phyloP scores from a whole-genome alignment of 2,888 invertebrate genomes.

The Epistrophe eligans region DNA sequence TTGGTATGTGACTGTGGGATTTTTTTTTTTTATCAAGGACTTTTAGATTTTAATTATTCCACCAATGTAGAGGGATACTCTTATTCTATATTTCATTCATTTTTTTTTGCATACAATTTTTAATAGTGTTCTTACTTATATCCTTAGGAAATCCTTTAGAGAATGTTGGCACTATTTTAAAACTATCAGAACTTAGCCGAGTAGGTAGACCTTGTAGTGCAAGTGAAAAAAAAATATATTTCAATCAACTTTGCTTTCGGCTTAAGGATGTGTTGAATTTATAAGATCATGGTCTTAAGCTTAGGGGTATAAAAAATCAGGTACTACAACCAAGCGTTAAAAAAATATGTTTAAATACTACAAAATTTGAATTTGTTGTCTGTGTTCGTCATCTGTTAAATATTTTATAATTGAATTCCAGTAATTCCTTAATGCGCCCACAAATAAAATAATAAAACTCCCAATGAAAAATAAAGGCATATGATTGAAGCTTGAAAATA shows the following conservation, averaged over 20 bases:
- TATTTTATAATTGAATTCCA: conserved; percentile 50
- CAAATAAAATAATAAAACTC: conserved; percentile 11
- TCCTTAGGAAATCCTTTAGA: conserved; percentile 19
- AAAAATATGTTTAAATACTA: no score
- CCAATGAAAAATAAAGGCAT: conserved; percentile 26
- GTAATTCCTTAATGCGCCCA: conserved; percentile 28
- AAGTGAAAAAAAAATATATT: not conserved
- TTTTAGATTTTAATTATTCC: conserved; percentile 69
- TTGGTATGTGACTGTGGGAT: conserved; percentile 30
- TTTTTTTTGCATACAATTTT: not conserved
- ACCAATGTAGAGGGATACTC: conserved; percentile 3
- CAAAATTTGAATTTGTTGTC: no score
- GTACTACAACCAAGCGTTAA: no score
- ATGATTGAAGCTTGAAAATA: conserved; percentile 12
- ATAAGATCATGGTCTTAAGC: not conserved
- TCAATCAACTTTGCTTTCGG: conserved; percentile 10
- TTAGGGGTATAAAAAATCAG: not conserved
- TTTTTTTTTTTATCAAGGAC: conserved; percentile 45
- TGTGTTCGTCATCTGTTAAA: conserved; percentile 24
- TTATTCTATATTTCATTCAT: not conserved
- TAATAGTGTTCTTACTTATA: not conserved
- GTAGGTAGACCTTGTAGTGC: not conserved
- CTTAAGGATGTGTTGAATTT: not conserved
- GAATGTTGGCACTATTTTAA: not conserved
- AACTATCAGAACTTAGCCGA: not conserved